These are phyloP conservation scores for Micronisus gabar DNA, from an alignment of 2,113 vertebrate genomes.

Conservation along the genomic window DNA sequence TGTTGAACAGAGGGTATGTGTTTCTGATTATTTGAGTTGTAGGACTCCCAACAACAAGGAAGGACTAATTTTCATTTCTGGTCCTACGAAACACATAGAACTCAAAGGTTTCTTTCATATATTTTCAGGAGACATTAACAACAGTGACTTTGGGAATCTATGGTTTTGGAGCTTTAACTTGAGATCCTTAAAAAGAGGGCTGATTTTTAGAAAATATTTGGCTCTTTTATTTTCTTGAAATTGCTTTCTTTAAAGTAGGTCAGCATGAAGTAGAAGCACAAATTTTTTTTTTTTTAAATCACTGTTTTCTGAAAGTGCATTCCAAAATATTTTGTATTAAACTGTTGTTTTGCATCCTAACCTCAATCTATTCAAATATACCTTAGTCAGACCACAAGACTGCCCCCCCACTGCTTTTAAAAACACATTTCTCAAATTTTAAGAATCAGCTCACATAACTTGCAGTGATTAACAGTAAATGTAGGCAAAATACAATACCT, in stretches of 20 bases:
- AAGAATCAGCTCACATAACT: not conserved
- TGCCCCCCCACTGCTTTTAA: fast-evolving
- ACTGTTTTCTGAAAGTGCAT: not conserved
- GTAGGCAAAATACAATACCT: not conserved
- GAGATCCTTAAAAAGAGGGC: not conserved
- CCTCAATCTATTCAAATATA: not conserved
- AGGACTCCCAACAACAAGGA: not conserved
- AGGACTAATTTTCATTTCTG: not conserved
- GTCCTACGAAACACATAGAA: not conserved
- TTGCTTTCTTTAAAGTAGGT: not conserved
- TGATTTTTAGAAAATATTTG: not conserved
- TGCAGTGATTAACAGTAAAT: not conserved
- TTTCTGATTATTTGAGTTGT: not conserved
- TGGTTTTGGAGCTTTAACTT: not conserved
- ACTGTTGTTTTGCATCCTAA: not conserved
- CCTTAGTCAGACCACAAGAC: not conserved
- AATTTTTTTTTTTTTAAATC: not conserved
- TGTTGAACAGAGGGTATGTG: not conserved
- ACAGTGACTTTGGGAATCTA: not conserved
- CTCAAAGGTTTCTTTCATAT: not conserved
- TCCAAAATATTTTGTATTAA: not conserved
- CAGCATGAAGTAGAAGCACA: not conserved
- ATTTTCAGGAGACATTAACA: not conserved
- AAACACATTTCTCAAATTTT: not conserved
- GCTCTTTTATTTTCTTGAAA: not conserved